These are phyloP conservation scores for Phortica magna DNA, from an alignment of 2,888 invertebrate species.

Conservation along the genomic window DNA sequence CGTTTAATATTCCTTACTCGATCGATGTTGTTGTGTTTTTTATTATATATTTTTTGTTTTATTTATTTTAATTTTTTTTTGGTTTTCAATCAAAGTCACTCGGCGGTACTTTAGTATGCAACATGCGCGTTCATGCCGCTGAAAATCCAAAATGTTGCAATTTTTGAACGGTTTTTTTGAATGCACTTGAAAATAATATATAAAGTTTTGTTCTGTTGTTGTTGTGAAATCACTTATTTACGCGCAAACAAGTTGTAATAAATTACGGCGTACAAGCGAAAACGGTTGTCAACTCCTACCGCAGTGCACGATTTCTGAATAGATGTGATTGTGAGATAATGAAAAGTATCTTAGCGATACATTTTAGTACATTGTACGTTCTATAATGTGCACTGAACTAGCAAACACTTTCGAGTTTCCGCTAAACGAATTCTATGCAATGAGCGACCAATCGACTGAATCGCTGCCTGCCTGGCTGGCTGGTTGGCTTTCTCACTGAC, in stretches of 20 bases:
- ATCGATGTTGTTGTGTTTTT: neutral
- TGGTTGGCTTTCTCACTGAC: constrained; percentile 36
- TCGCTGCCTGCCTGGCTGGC: neutral
- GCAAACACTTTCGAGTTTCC: neutral
- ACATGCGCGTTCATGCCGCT: neutral
- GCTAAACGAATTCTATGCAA: neutral
- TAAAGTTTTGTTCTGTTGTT: neutral
- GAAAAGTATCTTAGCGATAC: constrained; percentile 4
- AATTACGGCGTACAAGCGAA: constrained; percentile 20
- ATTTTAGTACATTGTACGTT: neutral
- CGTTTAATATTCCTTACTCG: neutral
- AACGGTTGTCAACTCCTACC: constrained; percentile 17
- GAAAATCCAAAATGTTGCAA: neutral
- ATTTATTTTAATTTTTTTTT: neutral
- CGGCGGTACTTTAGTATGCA: constrained; percentile 11
- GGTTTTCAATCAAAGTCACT: constrained; percentile 20
- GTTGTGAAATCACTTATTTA: constrained; percentile 24
- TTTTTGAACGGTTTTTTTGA: neutral
- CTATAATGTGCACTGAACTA: neutral
- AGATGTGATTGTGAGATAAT: constrained; percentile 1
- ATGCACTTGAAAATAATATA: constrained; percentile 11
- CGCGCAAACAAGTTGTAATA: constrained; percentile 25
- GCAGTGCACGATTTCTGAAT: constrained; percentile 22
- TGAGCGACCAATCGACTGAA: neutral
- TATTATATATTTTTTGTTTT: neutral